phyloP scores from a whole-genome alignment of 1,140 invertebrate species.

The Yoshiicerus persimilis region DNA sequence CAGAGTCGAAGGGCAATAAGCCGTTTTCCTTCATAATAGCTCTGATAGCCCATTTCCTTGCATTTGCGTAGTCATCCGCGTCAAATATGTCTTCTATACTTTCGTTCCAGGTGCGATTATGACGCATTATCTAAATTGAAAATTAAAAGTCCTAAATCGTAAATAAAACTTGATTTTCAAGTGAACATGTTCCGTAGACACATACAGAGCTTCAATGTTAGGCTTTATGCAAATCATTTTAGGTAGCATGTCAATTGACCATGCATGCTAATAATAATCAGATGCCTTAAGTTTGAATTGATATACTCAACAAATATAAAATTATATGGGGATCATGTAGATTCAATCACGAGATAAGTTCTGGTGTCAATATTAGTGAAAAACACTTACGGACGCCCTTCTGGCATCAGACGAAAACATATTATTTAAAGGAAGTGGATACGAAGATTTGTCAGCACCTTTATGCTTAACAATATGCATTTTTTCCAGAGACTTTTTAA shows the following conservation, averaged over 20 bases:
- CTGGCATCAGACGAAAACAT: not conserved
- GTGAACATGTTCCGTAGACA: too few relatives aligned
- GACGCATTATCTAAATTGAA: not conserved
- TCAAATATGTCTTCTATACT: not conserved
- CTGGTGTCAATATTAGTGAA: not conserved
- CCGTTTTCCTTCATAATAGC: not conserved
- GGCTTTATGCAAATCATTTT: too few relatives aligned
- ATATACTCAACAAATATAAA: too few relatives aligned
- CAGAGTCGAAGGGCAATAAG: not conserved
- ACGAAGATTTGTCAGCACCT: not conserved
- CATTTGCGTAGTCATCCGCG: not conserved
- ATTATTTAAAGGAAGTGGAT: not conserved
- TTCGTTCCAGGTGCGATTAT: not conserved
- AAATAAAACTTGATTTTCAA: too few relatives aligned
- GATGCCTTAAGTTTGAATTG: too few relatives aligned
- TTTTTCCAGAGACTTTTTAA: not conserved
- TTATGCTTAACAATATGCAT: not conserved
- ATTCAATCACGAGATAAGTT: too few relatives aligned
- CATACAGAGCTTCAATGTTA: too few relatives aligned
- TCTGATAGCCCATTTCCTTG: not conserved
- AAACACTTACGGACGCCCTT: not conserved
- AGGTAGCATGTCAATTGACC: too few relatives aligned
- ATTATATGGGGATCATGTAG: too few relatives aligned
- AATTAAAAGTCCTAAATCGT: too few relatives aligned
- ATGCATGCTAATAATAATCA: too few relatives aligned